Conservation (phyloP, 92 coral and sea anemone genomes). For the Zoanthus sansibaricus region DNA sequence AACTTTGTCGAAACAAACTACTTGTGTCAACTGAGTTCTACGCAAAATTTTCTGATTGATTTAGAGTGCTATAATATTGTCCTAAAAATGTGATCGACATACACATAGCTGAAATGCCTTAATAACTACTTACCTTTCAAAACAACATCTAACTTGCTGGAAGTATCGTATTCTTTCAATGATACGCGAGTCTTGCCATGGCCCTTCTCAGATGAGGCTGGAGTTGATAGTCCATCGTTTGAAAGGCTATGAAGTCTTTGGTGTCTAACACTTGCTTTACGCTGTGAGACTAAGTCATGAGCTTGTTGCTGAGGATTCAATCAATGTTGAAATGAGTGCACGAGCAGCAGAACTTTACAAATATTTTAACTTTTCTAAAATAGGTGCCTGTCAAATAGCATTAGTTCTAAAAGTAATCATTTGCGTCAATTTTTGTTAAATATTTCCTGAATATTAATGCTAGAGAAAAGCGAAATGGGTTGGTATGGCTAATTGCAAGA, state of each 20-base stretch:
- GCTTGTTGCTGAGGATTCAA: slow-evolving; percentile 67
- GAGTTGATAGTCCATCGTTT: neutral
- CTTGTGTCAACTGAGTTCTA: too few species aligned
- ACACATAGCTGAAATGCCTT: neutral
- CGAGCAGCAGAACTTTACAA: neutral
- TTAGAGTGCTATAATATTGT: neutral
- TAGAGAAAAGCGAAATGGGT: too few species aligned
- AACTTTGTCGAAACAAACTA: too few species aligned
- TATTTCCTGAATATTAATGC: too few species aligned
- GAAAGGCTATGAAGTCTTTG: slow-evolving; percentile 39
- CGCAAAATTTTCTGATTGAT: too few species aligned
- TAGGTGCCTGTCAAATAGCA: too few species aligned
- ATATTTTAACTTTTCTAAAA: too few species aligned
- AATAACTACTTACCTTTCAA: slow-evolving; percentile 74
- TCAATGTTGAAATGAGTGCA: neutral
- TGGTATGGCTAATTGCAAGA: too few species aligned
- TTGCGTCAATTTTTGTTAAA: too few species aligned
- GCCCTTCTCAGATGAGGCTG: slow-evolving; percentile 36
- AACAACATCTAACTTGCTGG: slow-evolving; percentile 86
- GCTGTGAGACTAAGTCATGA: slow-evolving; percentile 61
- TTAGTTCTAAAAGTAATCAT: too few species aligned
- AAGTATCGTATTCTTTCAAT: slow-evolving; percentile 70
- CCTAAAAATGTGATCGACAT: neutral
- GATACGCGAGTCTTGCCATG: slow-evolving; percentile 62
- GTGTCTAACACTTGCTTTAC: slow-evolving; percentile 59